Base-by-base conservation (phyloP, 2,888 invertebrate genomes). In the Epirrita christyi region DNA sequence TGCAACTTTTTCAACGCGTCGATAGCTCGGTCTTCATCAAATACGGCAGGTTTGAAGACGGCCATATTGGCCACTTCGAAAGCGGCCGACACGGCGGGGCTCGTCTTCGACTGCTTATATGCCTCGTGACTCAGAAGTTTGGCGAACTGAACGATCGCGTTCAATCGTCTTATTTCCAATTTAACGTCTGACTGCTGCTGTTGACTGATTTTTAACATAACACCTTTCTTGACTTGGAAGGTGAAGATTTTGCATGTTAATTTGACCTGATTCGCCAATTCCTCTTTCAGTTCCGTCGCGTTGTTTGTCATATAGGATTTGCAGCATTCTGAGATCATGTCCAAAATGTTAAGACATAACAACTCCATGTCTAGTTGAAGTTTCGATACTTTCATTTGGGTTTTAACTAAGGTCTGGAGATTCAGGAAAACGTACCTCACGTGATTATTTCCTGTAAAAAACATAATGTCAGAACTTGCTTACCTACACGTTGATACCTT, bases 131-230 rank as follows among this genome's bases (percentile, higher is more conserved):
- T 67, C 1, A 76, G 47, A 11, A 88, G 71, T 59, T 73, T 77
- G 7, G 73, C 72, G 10, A 88, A 66, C 57, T 85, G 81, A 34
- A 84, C 66, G 9, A 84, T 79, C 3, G 80, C 68, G 57, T 83
- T 76, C 64, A 84, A 59, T 0, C 90, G 82, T 57, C 79, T 80
- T 34, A 89, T 71, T 66, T 90, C 90, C 51, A 75, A 76, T 5
- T 64, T 63, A 5, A 88, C 75, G 55, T 90, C 89, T 9, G 68
- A 70, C 67, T 88, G 88, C 49, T 84, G 85, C 61, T 89, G 89
- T 70, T 81, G 73, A 59, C 85, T 87, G 49, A 90, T 72, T 70
- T 88, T 88, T 1, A 78, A 61, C 32, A 73, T 61, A 11, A 51
- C 46, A n/a, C 51, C 61, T 0, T 63, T 58, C 8, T 55, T 65